These are phyloP conservation scores for Rhipidura dahli DNA, from an alignment of 2,113 vertebrate species.

Conservation along the genomic window DNA sequence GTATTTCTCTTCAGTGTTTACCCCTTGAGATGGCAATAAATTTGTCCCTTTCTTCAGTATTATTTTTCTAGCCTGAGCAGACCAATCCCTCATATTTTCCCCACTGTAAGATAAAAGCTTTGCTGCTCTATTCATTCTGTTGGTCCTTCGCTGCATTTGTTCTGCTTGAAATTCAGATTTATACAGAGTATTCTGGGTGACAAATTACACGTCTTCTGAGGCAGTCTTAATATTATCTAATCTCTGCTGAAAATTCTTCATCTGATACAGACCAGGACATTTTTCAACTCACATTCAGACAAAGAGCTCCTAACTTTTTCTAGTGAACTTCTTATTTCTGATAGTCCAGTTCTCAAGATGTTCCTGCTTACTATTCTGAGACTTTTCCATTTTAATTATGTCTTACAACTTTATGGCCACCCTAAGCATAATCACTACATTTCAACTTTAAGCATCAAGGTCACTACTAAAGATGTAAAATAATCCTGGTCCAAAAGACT, in stretches of 20 bases:
- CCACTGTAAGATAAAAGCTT: background rate
- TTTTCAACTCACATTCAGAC: background rate
- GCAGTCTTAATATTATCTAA: background rate
- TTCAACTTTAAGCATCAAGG: background rate
- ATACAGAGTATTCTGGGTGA: background rate
- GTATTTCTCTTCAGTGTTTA: background rate
- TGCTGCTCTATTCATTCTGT: background rate
- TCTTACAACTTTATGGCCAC: background rate
- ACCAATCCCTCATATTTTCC: background rate
- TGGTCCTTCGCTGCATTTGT: background rate
- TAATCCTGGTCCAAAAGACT: background rate
- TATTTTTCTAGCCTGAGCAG: background rate
- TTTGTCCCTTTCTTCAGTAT: background rate
- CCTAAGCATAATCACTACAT: background rate
- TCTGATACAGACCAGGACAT: background rate
- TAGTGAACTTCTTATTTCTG: background rate
- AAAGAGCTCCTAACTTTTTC: background rate
- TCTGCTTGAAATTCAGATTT: slow-evolving; percentile 17
- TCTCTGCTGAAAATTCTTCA: background rate
- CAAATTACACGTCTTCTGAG: background rate
- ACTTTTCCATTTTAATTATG: background rate
- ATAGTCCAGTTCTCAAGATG: background rate
- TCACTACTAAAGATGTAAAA: background rate
- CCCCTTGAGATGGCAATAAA: background rate
- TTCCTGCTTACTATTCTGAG: background rate